Conservation (phyloP, 2,888 invertebrate species). For the Apodemia hepburni region DNA sequence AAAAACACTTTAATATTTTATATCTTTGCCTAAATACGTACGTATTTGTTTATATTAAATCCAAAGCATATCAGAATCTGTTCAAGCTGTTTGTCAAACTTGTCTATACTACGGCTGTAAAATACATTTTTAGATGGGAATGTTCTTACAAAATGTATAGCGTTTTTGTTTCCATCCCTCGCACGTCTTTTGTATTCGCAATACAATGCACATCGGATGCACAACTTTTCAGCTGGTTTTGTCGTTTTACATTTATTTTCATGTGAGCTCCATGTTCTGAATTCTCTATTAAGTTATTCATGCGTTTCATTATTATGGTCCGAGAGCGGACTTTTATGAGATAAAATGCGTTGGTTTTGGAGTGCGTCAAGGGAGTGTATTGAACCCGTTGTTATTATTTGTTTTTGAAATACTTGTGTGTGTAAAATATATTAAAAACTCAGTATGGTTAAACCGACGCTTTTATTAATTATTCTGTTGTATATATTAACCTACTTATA, state of each 20-base stretch:
- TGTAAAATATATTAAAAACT: too few species aligned
- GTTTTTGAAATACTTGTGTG: too few species aligned
- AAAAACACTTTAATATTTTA: too few species aligned
- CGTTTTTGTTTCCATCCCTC: slow-evolving; percentile 20
- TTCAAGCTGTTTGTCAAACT: too few species aligned
- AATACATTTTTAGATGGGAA: slow-evolving; percentile 8
- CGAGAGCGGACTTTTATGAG: not conserved
- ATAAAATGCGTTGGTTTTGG: not conserved
- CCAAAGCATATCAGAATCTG: too few species aligned
- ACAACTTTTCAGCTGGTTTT: slow-evolving; percentile 23
- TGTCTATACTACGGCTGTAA: not conserved
- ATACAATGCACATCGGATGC: slow-evolving; percentile 28
- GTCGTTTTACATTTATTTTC: slow-evolving; percentile 19
- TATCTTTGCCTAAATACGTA: too few species aligned
- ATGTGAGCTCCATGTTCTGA: slow-evolving; percentile 16
- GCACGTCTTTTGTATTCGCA: slow-evolving; percentile 24
- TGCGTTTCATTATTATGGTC: slow-evolving; percentile 15
- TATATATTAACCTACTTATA: too few species aligned
- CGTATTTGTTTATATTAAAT: too few species aligned
- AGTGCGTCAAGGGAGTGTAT: slow-evolving; percentile 1
- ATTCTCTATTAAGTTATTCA: slow-evolving; percentile 18
- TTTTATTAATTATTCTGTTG: too few species aligned
- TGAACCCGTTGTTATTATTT: not conserved
- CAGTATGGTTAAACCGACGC: too few species aligned
- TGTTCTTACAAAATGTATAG: slow-evolving; percentile 22